Conservation (phyloP, 2,113 vertebrate species). For the Chloebia gouldiae region DNA sequence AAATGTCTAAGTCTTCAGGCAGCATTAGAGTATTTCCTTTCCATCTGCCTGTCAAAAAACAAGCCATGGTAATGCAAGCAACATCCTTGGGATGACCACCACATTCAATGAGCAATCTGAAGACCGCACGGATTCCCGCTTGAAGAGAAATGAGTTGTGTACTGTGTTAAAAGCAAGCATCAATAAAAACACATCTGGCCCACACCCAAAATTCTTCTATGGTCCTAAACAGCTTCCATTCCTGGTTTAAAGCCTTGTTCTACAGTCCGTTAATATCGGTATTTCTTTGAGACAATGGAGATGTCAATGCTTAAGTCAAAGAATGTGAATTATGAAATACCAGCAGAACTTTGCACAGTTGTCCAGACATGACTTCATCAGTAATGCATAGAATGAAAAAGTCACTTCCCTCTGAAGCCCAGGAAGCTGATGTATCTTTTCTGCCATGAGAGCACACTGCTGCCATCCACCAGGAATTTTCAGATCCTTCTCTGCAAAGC, state of each 20-base stretch:
- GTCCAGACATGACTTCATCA: background rate
- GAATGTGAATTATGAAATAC: background rate
- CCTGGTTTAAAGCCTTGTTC: background rate
- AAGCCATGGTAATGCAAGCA: background rate
- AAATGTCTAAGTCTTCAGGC: background rate
- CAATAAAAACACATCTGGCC: background rate
- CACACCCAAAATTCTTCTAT: background rate
- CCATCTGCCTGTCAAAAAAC: background rate
- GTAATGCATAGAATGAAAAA: background rate
- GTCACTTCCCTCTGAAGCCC: background rate
- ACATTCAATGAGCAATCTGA: background rate
- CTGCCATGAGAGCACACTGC: background rate
- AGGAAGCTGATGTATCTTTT: background rate
- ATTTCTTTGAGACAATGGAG: background rate
- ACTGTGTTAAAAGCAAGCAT: background rate
- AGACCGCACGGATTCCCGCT: background rate
- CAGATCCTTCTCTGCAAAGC: background rate
- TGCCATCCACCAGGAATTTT: background rate
- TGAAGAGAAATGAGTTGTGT: background rate
- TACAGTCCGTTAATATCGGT: background rate
- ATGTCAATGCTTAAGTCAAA: background rate
- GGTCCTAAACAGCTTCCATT: background rate
- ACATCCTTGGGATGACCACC: background rate
- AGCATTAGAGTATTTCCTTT: background rate
- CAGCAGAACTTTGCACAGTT: background rate